Base-by-base conservation (phyloP, 2,797 vertebrate genomes). In the Melanotaenia parkinsoni region DNA sequence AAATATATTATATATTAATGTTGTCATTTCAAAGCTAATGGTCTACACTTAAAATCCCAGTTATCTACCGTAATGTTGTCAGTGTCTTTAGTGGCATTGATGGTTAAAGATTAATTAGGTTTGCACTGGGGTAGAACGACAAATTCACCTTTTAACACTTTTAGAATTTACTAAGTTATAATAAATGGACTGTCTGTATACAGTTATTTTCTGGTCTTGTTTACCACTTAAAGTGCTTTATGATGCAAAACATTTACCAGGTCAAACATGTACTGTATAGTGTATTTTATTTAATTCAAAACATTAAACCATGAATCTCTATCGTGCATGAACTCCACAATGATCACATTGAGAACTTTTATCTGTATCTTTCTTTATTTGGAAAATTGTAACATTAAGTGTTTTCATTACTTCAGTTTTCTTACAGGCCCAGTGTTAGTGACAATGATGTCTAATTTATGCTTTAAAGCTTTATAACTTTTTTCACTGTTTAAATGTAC, bases 1-100 rank as follows among this genome's bases (percentile, higher is more conserved):
- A 54, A 66, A 80, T 54, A 26, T 50, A 67, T 70, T 3, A 33
- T 54, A 67, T 37, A 68, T 70, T 14, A 72, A 68, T 60, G 11
- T 56, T 50, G 51, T 58, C 1, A 63, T 76, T 63, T 68, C 45
- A 78, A 50, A 69, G 43, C 13, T 47, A 72, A 51, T 11, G 16
- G 22, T 12, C 60, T 74, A 51, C 37, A 75, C 63, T 56, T 66
- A 37, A 47, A 77, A 32, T 59, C 18, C 18, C 26, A 50, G 32
- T 50, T 20, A 70, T 74, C 60, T 32, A 53, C 37, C 30, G 38
- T 37, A 13, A 47, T 58, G 32, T 14, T 54, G 47, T 47, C 26
- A 68, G 24, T 62, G 54, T 30, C 61, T 61, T 13, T 24, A 26
- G n/a, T 60, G 53, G 33, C 7, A 64, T 1, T 63, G 14, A 50